Conservation (phyloP, 2,113 vertebrate species). For the Bubo scandiacus region DNA sequence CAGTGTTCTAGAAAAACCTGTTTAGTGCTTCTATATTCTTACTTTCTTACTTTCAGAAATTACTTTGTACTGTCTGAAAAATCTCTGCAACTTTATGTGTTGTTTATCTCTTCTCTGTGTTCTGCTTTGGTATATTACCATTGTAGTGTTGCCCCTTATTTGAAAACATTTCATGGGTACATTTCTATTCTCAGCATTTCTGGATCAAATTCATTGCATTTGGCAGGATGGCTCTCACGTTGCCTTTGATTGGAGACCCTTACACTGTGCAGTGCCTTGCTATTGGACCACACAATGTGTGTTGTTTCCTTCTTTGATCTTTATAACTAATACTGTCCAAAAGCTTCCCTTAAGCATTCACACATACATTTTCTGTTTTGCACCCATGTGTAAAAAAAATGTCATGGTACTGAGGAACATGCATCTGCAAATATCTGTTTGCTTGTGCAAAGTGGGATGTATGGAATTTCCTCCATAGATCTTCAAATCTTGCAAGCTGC, state of each 20-base stretch:
- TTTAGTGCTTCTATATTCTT: neutral
- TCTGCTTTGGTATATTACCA: neutral
- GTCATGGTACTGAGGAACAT: neutral
- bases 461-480: neutral
- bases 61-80: neutral
- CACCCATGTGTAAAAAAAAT: neutral
- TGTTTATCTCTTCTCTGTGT: neutral
- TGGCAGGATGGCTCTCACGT: neutral
- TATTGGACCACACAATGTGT: neutral
- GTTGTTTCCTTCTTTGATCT: neutral
- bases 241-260: neutral
- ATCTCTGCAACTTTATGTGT: neutral
- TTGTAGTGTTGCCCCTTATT: neutral
- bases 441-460: neutral
- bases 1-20: neutral
- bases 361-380: neutral
- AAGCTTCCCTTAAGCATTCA: neutral
- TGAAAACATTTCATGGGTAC: neutral
- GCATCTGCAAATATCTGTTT: neutral
- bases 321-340: neutral
- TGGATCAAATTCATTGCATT: neutral
- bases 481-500: neutral
- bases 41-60: neutral
- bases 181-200: neutral
- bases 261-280: neutral